Base-by-base conservation (phyloP, 2,888 invertebrate genomes). In the Petrolisthes manimaculis region DNA sequence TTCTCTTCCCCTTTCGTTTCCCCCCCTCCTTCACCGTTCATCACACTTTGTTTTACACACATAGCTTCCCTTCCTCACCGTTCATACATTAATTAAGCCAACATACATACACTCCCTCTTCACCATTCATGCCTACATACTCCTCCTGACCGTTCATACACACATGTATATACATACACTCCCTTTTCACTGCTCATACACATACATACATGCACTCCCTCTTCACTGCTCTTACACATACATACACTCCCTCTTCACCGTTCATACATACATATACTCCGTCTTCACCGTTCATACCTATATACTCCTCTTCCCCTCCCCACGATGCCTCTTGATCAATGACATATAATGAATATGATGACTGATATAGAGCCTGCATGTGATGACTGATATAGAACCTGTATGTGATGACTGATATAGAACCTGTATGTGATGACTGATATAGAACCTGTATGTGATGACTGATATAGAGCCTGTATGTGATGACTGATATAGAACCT, bases 91-190 rank as follows among this genome's bases (percentile, higher is more conserved):
- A n/a, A n/a, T n/a, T n/a, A 51, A 51, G 55, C 3, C 8, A 67
- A 83, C 56, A 83, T 69, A 83, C 56, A 83, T 83, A 83, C 56
- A 83, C 56, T 67, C 56, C 61, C 51, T 56, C 8, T 21, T 18
- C 12, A 14, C 55, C 21, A 81, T 9, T 1, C 21, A 81, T 4
- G 54, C 51, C 18, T 14, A 81, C 21, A 56, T 12, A 81, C 18
- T 12, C 21, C 51, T 14, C 37, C 3, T 77, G 3, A 14, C 14
- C 51, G 37, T 77, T 37, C 37, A 77, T 77, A 83, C 24, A 83
- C 24, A 83, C n/a, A n/a, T n/a, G n/a, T n/a, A n/a, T n/a, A n/a
- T 69, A 71, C 24, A 51, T 69, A 83, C 24, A 71, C 61, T 61
- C 12, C 12, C 18, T 61, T 3, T 37, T 37, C 37, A 37, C 37